Conservation (phyloP, 30 jellyfish, hydroid and myxozoan genomes). For the Nemopilema nomurai region DNA sequence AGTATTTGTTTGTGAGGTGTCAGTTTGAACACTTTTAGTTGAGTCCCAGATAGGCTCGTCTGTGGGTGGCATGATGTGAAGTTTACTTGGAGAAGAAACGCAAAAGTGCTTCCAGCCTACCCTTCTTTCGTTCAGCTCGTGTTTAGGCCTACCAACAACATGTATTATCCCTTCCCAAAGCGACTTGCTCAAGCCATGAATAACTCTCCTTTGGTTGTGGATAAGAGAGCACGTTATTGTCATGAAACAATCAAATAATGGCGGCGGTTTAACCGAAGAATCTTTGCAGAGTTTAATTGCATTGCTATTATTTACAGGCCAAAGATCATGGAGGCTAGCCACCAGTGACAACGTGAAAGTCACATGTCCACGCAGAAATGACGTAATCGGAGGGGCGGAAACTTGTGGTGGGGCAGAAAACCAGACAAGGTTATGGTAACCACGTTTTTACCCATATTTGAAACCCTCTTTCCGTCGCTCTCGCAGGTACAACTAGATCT, state of each 20-base stretch:
- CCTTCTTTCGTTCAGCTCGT: background rate
- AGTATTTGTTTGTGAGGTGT: conserved; percentile 1
- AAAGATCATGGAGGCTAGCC: conserved; percentile 17
- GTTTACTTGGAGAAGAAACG: background rate
- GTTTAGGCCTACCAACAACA: background rate
- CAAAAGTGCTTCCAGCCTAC: background rate
- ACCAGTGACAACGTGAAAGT: background rate
- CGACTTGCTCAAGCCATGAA: background rate
- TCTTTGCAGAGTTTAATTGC: conserved; percentile 14
- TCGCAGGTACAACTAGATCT: too few species aligned
- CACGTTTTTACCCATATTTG: too few species aligned
- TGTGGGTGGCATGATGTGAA: conserved; percentile 29
- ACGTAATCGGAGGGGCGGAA: too few species aligned
- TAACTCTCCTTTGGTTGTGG: background rate
- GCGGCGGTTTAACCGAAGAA: background rate
- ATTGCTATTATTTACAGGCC: conserved; percentile 46
- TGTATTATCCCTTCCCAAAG: background rate
- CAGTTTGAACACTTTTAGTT: background rate
- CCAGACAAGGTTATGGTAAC: background rate
- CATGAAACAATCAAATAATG: background rate
- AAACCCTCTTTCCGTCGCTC: too few species aligned
- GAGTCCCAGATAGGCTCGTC: conserved; percentile 26
- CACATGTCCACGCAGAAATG: too few species aligned
- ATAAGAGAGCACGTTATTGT: background rate
- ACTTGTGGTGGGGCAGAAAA: background rate